These are phyloP conservation scores for Dromococcyx pavoninus DNA, from an alignment of 2,797 vertebrate species.

Conservation along the genomic window DNA sequence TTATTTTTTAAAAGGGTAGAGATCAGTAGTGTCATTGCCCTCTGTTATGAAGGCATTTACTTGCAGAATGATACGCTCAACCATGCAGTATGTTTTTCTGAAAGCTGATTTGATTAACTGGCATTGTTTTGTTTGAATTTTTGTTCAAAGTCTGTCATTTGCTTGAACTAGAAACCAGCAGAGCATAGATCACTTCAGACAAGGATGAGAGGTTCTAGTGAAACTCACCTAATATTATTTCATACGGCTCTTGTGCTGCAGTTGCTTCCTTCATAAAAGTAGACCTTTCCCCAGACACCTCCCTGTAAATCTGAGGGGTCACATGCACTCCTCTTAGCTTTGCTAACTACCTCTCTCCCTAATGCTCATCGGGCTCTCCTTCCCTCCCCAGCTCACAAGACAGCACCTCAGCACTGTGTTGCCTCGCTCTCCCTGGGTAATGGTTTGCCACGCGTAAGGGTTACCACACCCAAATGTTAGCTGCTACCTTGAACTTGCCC, in stretches of 20 bases:
- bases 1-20: not conserved
- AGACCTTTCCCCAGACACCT: not conserved
- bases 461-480: not conserved
- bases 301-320: not conserved
- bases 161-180: not conserved
- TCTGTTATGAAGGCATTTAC: not conserved
- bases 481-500: not conserved
- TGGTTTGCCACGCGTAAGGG: rapidly evolving
- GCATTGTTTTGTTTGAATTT: not conserved
- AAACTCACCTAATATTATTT: not conserved
- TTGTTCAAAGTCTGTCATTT: not conserved
- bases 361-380: rapidly evolving
- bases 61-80: not conserved
- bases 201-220: not conserved
- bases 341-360: not conserved
- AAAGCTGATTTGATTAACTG: not conserved
- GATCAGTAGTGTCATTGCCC: not conserved
- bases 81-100: not conserved
- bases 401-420: rapidly evolving
- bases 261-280: not conserved
- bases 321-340: not conserved
- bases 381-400: not conserved
- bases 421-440: not conserved
- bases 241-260: not conserved
- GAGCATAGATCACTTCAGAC: not conserved